These are phyloP conservation scores for Nymphalis urticae DNA, from an alignment of 2,888 invertebrate species.

Conservation along the genomic window DNA sequence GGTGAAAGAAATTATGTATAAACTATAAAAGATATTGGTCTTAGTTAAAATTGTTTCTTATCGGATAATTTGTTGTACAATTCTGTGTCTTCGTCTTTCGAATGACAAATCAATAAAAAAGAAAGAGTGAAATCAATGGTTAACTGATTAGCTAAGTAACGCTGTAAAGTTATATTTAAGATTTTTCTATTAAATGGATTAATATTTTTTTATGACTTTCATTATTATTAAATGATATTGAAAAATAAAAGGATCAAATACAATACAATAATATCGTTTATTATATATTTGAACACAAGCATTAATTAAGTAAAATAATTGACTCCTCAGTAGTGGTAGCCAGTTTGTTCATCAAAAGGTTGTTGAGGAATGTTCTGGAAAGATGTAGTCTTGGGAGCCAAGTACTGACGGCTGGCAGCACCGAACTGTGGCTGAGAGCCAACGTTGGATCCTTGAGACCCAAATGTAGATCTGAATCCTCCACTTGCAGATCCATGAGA, in stretches of 20 bases:
- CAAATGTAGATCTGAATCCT: constrained; percentile 19
- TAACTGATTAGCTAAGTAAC: no score
- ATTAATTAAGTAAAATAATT: constrained; percentile 20
- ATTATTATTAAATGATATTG: not conserved
- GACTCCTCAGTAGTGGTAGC: constrained; percentile 61
- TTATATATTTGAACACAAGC: constrained; percentile 32
- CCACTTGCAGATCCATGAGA: constrained; percentile 36
- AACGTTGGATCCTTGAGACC: constrained; percentile 21
- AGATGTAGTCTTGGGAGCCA: constrained; percentile 56
- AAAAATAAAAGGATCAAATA: constrained; percentile 6
- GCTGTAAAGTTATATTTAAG: no score
- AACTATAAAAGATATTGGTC: no score
- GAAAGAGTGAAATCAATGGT: no score
- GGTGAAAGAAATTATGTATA: no score
- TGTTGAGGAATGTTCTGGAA: constrained; percentile 64
- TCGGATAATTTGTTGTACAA: no score
- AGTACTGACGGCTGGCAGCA: constrained; percentile 63
- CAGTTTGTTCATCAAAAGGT: constrained; percentile 57
- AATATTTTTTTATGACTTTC: no score
- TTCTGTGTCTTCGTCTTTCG: no score
- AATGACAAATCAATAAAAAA: no score
- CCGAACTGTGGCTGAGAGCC: constrained; percentile 40
- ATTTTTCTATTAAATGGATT: no score
- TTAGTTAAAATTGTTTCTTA: no score
- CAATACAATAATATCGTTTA: constrained; percentile 19